Conservation (phyloP, 2,113 vertebrate genomes). For the Dascyllus trimaculatus region DNA sequence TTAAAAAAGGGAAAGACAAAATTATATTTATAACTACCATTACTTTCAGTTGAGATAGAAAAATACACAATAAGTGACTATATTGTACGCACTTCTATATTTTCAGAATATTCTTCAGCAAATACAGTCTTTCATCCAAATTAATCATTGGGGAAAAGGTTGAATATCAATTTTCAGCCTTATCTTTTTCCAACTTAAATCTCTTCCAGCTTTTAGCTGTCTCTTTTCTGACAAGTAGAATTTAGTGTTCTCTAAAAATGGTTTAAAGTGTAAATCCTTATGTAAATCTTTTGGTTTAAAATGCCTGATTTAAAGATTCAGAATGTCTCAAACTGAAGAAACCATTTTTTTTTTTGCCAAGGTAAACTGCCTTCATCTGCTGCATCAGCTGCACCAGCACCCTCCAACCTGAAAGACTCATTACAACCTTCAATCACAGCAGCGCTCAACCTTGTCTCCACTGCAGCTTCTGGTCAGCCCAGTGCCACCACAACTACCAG, state of each 20-base stretch:
- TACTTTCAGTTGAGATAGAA: no score
- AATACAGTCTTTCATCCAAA: no score
- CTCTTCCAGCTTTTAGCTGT: no score
- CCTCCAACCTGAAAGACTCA: slow-evolving; percentile 84
- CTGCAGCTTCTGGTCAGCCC: slow-evolving; percentile 78
- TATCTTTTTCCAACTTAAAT: no score
- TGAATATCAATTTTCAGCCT: no score
- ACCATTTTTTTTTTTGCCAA: slow-evolving; percentile 48
- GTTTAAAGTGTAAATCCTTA: background rate
- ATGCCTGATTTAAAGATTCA: background rate
- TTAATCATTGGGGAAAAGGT: no score
- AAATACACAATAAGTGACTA: no score
- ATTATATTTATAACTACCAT: no score
- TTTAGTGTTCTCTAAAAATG: background rate
- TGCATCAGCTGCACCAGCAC: slow-evolving; percentile 79
- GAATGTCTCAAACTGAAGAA: background rate
- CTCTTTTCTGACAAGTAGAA: background rate
- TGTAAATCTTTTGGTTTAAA: background rate
- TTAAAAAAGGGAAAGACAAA: no score
- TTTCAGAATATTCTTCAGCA: no score
- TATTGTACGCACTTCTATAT: no score
- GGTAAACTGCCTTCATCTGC: slow-evolving; percentile 88
- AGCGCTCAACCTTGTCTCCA: slow-evolving; percentile 76
- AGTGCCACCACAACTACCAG: slow-evolving; percentile 79
- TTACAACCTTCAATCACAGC: slow-evolving; percentile 84